phyloP scores from a whole-genome alignment of 2,888 invertebrate genomes.

The Calephelis perditalis region DNA sequence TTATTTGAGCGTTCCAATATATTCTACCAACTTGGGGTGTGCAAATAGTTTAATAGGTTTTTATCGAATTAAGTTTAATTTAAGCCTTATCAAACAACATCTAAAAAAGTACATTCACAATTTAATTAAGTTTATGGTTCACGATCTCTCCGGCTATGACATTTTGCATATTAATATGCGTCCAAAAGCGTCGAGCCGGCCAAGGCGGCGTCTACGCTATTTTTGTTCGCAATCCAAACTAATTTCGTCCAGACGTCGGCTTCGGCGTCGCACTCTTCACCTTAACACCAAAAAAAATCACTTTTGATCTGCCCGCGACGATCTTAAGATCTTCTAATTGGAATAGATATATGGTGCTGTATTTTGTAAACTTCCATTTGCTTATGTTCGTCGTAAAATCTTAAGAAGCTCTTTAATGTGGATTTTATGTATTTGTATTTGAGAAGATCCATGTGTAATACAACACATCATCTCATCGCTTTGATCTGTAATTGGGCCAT shows the following conservation, averaged over 20 bases:
- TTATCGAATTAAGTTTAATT: too few species aligned
- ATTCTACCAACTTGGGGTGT: too few species aligned
- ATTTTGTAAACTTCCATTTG: not conserved
- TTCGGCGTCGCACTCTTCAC: constrained; percentile 31
- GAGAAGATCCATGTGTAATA: too few species aligned
- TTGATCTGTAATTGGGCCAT: too few species aligned
- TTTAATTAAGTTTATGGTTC: not conserved
- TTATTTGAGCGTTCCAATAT: too few species aligned
- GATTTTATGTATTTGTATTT: not conserved
- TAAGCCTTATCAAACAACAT: too few species aligned
- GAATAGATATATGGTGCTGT: constrained; percentile 12
- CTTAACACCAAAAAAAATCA: constrained; percentile 31
- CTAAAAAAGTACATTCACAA: too few species aligned
- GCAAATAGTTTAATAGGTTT: too few species aligned
- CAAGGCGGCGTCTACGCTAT: constrained; percentile 37
- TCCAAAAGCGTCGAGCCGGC: constrained; percentile 34
- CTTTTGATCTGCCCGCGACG: constrained; percentile 30
- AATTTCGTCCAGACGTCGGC: constrained; percentile 37
- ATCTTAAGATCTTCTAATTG: constrained; percentile 15
- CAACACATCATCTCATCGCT: too few species aligned
- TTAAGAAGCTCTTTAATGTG: not conserved
- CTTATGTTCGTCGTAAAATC: constrained; percentile 2
- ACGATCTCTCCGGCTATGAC: constrained; percentile 2
- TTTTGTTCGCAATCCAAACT: constrained; percentile 32
- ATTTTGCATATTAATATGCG: constrained; percentile 37